phyloP scores from a whole-genome alignment of 1,140 invertebrate species.

The Pomacea maculata region DNA sequence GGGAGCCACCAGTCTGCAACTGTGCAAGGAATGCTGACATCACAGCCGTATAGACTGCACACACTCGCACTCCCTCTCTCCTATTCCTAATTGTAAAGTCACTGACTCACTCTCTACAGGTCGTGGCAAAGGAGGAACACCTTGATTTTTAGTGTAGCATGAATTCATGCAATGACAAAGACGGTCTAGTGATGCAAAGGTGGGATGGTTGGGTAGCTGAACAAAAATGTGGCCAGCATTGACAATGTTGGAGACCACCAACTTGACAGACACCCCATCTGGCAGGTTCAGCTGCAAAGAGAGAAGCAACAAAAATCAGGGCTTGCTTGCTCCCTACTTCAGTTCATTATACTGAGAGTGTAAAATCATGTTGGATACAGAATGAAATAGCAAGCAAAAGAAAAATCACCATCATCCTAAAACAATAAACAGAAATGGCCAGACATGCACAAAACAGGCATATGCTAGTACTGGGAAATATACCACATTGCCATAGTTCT shows the following conservation, averaged over 20 bases:
- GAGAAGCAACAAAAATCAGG: conserved; percentile 9
- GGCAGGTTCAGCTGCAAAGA: conserved; percentile 80
- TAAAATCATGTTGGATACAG: neutral
- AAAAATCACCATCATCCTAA: no score
- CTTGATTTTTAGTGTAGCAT: conserved; percentile 62
- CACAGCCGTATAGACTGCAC: no score
- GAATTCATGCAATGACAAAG: conserved; percentile 74
- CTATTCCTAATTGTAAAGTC: neutral
- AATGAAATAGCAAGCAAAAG: no score
- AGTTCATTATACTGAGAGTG: neutral
- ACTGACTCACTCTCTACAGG: conserved; percentile 66
- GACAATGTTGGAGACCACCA: conserved; percentile 84
- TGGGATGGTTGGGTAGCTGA: conserved; percentile 92
- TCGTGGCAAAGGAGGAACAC: conserved; percentile 68
- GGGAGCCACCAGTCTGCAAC: neutral
- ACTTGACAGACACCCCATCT: conserved; percentile 92
- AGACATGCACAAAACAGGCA: no score
- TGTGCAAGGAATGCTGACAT: neutral
- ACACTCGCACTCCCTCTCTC: neutral
- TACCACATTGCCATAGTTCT: no score
- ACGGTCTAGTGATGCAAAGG: conserved; percentile 81
- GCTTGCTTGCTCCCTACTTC: neutral
- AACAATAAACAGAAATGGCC: no score
- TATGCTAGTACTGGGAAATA: no score
- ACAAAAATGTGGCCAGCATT: conserved; percentile 89